Evolutionary conservation across 2,888 invertebrate species (phyloP).

Genomic region (Gryllus longicercus): DNA sequence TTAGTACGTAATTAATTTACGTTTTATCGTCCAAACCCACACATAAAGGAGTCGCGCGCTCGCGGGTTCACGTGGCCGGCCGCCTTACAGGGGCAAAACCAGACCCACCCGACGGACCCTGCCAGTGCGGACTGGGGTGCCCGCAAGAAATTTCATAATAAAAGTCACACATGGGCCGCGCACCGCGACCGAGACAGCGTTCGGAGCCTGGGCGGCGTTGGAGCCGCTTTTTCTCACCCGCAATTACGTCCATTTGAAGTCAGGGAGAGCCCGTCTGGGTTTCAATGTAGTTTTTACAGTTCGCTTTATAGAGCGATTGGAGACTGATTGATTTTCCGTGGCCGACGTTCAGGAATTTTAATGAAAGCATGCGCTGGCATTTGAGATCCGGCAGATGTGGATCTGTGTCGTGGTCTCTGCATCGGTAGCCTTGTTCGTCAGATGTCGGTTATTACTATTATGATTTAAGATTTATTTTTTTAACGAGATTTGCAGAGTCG

Average conservation of each 20-base stretch:
- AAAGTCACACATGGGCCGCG: background rate
- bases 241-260: constrained; percentile 10
- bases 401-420: background rate
- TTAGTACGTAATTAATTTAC: background rate
- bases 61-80: background rate
- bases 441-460: background rate
- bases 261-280: constrained; percentile 1
- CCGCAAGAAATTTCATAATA: constrained; percentile 9
- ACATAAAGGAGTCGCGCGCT: background rate
- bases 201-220: background rate
- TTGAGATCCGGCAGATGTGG: constrained; percentile 17
- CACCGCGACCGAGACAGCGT: background rate
- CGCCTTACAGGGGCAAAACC: background rate
- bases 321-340: constrained; percentile 11
- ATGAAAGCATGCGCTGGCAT: constrained; percentile 17
- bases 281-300: constrained; percentile 7
- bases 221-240: background rate
- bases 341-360: constrained; percentile 17
- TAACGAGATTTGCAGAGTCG: too few species aligned
- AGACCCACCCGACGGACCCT: background rate
- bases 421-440: background rate
- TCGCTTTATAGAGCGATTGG: constrained; percentile 9
- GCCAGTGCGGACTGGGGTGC: background rate
- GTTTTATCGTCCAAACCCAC: background rate
- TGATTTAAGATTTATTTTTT: background rate